phyloP scores from a whole-genome alignment of 2,888 invertebrate species.

The Drosophila mimica region DNA sequence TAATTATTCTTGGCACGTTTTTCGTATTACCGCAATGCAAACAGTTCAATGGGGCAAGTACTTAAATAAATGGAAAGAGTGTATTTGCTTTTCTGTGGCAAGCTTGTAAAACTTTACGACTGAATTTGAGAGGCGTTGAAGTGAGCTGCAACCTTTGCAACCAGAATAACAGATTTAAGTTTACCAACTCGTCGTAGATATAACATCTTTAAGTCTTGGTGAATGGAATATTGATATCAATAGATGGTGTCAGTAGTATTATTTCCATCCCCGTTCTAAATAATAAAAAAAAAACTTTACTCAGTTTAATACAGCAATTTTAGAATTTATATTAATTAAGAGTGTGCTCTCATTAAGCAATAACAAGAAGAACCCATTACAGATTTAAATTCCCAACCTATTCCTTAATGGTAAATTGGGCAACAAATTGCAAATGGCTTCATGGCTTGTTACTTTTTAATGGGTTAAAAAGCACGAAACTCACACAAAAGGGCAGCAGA shows the following conservation, averaged over 20 bases:
- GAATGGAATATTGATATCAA: background rate
- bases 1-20: conserved; percentile 39
- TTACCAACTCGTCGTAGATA: background rate
- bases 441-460: conserved; percentile 36
- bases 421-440: conserved; percentile 3
- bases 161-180: background rate
- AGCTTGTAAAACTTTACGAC: conserved; percentile 38
- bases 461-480: conserved; percentile 17
- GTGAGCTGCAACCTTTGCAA: background rate
- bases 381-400: background rate
- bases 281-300: background rate
- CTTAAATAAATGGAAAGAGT: conserved; percentile 5
- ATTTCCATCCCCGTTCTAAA: background rate
- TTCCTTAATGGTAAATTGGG: background rate
- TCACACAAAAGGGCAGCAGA: background rate
- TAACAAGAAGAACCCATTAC: background rate
- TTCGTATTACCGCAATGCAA: conserved; percentile 3
- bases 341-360: background rate
- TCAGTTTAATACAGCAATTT: background rate
- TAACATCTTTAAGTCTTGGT: background rate
- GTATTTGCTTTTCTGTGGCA: conserved; percentile 11
- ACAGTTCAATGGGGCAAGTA: background rate
- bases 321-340: background rate
- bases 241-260: background rate
- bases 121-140: conserved; percentile 27